Evolutionary conservation across 2,113 vertebrate species (phyloP), one percentile per base, ranked within the genome.

Genomic region (Protomyctophum bolini): DNA sequence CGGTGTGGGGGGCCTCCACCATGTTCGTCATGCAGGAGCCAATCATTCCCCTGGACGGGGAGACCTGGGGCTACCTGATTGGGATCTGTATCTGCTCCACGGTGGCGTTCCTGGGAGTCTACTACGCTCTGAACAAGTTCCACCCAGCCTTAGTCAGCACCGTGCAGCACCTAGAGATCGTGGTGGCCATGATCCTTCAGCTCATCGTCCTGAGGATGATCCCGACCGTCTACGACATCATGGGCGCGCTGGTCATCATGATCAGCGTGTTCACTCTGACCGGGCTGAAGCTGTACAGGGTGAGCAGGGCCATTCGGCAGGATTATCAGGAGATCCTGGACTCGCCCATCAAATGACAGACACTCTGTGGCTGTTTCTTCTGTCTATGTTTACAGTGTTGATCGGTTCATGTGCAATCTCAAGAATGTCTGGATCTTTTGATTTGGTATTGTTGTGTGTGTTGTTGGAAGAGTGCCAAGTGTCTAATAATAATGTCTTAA

Each of bases 11-110:
- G n/a, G 90, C 93, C 0, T 98, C 96, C 73, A 98, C 97, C 69
- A 99, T 99, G 97, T 99, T 99, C 72, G 59, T 98, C 81, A 95
- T 99, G 93, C 98, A 99, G 90, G 95, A 99, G 85, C 98, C 98
- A 41, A 97, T 98, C 21, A 93, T 99, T 69, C 98, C 97, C 48
- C 86, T 99, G 88, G 96, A 99, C 21, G 94, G 92, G 81, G 96
- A 98, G 91, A 98, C 97, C 28, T 99, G 97, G 98, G 95, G 95
- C 79, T 98, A 99, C 77, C 95, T 99, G 71, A 92, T 95, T 61
- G 96, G 95, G 78, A 97, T 99, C 91, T 98, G 97, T 62, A 86
- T 97, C 79, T 99, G 97, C 88, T 99, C 97, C 75, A 98, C 97
- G 5, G 95, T 93, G 81, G 98, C 97, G 4, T 99, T 99, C 85